Base-by-base conservation (phyloP, 1,140 invertebrate species). In the Anastrepha obliqua region DNA sequence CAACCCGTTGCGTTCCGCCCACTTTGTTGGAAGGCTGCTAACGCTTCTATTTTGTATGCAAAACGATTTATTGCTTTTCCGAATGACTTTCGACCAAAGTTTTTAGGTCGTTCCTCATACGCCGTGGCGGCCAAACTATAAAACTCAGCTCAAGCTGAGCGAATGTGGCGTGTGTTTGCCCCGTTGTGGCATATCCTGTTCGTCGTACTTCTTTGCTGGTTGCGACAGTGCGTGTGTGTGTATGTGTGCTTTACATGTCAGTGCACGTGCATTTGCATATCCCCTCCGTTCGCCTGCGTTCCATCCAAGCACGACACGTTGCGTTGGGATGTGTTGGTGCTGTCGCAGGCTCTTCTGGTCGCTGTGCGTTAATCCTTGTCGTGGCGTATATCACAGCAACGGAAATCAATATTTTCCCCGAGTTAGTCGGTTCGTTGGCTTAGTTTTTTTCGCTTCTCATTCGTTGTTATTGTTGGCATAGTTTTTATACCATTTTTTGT, bases 371-470 rank as follows among this genome's bases (percentile, higher is more conserved):
- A 81, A 81, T 81, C 74, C 74, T 55, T 81, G 74, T 81, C 74
- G 74, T 55, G 74, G 47, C n/a, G 74, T 81, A 58, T 81, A 55
- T 81, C 74, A 81, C 47, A 47, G 74, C 17, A 81, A 81, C 51
- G 74, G 74, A 81, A 81, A 81, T 81, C 74, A 81, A 81, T 81
- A 81, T 81, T 81, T 81, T 81, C 74, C 74, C 42, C 74, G 74
- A 81, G 74, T 81, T 81, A 81, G 74, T 81, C 74, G 74, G 47
- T 55, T 81, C 74, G 74, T 81, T 81, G 74, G 74, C 47, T 81
- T 81, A 81, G 74, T 55, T 81, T 81, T 74, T 74, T 5, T 11
- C 8, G 44, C 5, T 17, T 15, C 5, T 2, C 51, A n/a, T 39
- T n/a, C 17, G 15, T 78, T 20, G 15, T 51, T 51, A 6, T 74